Conservation (phyloP, 2,888 invertebrate species). For the Escarpia spicata region DNA sequence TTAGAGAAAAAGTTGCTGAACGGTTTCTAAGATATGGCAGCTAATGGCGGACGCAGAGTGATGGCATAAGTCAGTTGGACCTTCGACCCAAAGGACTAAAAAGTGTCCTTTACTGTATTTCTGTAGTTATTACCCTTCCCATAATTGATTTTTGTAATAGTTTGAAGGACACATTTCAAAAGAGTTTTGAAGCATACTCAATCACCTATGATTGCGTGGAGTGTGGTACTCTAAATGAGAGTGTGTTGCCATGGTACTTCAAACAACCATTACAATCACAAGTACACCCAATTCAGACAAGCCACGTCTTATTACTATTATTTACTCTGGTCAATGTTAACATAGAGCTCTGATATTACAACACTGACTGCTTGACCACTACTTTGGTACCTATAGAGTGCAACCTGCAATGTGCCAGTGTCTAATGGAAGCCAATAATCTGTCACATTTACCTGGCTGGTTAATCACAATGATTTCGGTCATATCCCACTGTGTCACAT, state of each 20-base stretch:
- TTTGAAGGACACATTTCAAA: neutral
- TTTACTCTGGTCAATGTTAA: conserved; percentile 10
- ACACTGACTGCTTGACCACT: neutral
- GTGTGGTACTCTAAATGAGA: neutral
- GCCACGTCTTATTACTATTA: neutral
- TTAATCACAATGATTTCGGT: neutral
- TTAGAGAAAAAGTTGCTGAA: too few relatives aligned
- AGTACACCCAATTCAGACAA: neutral
- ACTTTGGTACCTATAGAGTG: neutral
- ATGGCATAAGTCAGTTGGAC: too few relatives aligned
- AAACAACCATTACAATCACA: neutral
- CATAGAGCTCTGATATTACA: neutral
- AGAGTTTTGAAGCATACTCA: neutral
- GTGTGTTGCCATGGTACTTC: neutral
- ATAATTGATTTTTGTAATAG: neutral
- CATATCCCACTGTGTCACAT: neutral
- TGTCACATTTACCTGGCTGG: neutral
- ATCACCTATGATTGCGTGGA: neutral
- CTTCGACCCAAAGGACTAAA: too few relatives aligned
- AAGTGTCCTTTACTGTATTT: neutral
- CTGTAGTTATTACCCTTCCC: neutral
- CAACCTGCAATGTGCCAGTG: neutral
- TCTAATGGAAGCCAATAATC: neutral
- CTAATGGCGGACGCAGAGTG: too few relatives aligned
- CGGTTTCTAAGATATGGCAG: too few relatives aligned